These are phyloP conservation scores for Rhodophaea formosa DNA, from an alignment of 2,888 invertebrate species.

Conservation along the genomic window DNA sequence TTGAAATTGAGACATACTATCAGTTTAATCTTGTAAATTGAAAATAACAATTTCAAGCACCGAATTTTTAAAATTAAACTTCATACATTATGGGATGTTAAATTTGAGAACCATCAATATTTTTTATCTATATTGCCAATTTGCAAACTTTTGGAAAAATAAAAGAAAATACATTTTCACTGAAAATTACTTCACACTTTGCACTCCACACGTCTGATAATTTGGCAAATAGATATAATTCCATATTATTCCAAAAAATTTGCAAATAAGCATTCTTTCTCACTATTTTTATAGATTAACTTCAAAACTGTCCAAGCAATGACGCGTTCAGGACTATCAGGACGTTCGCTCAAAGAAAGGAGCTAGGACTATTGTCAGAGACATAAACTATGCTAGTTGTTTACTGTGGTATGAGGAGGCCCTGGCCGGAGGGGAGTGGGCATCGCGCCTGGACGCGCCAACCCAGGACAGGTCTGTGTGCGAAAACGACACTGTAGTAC, in stretches of 20 bases:
- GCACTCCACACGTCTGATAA: too few species aligned
- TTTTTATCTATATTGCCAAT: background rate
- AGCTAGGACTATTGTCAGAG: background rate
- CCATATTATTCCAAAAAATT: background rate
- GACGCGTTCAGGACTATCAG: constrained; percentile 10
- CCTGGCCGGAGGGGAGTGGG: constrained; percentile 68
- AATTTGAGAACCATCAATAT: too few species aligned
- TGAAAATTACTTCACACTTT: too few species aligned
- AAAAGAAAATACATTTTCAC: background rate
- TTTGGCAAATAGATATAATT: too few species aligned
- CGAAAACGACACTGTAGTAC: constrained; percentile 54
- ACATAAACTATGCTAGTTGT: constrained; percentile 24
- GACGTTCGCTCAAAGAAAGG: constrained; percentile 17
- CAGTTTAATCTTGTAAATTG: too few species aligned
- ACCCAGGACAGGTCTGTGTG: constrained; percentile 75
- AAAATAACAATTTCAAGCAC: too few species aligned
- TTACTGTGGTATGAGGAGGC: constrained; percentile 71
- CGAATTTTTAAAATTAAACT: too few species aligned
- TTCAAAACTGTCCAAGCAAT: constrained; percentile 22
- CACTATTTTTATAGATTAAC: background rate
- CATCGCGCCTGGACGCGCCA: constrained; percentile 68
- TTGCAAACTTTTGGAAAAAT: background rate
- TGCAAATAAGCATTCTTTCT: background rate
- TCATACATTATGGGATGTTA: too few species aligned
- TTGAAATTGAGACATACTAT: too few species aligned